Base-by-base conservation (phyloP, 2,888 invertebrate species). In the Tetramorium bicarinatum region DNA sequence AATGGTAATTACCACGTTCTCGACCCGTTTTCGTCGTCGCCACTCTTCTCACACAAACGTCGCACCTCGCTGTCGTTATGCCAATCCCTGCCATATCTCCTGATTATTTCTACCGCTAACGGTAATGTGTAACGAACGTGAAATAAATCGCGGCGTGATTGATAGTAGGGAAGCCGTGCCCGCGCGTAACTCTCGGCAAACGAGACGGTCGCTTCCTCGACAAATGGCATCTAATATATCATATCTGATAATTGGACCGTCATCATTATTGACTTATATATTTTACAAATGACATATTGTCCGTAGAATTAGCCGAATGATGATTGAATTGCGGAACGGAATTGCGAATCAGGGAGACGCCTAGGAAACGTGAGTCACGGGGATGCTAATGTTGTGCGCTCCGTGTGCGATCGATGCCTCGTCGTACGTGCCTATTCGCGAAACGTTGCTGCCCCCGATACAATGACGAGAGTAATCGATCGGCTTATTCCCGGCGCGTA, bases 271-370 rank as follows among this genome's bases (percentile, higher is more conserved):
- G 66, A 38, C 21, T 49, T 21, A 64, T 15, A 64, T 64, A 76
- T 21, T 76, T 34, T 47, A 62, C 29, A n/a, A 67, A 49, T 44
- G 71, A 69, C 64, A 66, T 21, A 49, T 25, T 56, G 29, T n/a
- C 54, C 62, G 71, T 54, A 62, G 80, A 44, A 85, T 87, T 87
- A 83, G 83, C 85, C 59, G 74, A 61, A n/a, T 29, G 54, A 29
- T 74, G 18, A 66, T 56, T 54, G 29, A 77, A 66, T 67, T 7
- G 54, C 52, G 21, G 49, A 52, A 61, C 21, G 6, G n/a, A 18
- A 34, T 34, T 62, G 59, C 71, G 75, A 54, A 69, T 49, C 25
- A 2, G 18, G 9, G 44, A 34, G 4, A 34, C 44, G 21, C 38
- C n/a, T 29, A 11, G 21, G 13, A 47, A 47, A 67, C 52, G 76